Evolutionary conservation across 2,888 invertebrate species (phyloP).

Genomic region (Amiota mariae): DNA sequence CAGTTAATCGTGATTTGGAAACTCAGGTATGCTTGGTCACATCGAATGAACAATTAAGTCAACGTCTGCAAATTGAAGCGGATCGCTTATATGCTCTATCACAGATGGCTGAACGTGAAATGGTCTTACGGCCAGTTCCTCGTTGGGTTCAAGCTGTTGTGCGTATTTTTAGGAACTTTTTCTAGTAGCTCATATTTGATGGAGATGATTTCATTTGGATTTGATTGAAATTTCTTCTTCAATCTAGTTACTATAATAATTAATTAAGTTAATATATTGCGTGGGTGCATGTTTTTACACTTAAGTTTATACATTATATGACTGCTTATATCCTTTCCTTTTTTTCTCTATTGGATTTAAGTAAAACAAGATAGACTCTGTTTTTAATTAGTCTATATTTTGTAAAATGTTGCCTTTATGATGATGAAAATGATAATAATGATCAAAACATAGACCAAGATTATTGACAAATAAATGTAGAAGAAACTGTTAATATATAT

Average conservation of each 20-base stretch:
- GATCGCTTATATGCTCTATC: slow-evolving; percentile 80
- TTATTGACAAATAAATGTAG: too few species aligned
- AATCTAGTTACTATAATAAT: neutral
- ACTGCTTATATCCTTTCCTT: too few species aligned
- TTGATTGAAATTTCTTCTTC: neutral
- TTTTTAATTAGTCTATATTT: too few species aligned
- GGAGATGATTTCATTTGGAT: too few species aligned
- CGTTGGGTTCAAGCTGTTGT: slow-evolving; percentile 87
- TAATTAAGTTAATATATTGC: neutral
- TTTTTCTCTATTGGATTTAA: too few species aligned
- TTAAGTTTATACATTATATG: too few species aligned
- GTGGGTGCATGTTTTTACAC: too few species aligned
- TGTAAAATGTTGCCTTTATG: too few species aligned
- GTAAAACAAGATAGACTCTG: too few species aligned
- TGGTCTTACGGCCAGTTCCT: slow-evolving; percentile 82
- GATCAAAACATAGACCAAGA: too few species aligned
- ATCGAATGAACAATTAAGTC: slow-evolving; percentile 78
- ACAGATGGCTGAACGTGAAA: slow-evolving; percentile 78
- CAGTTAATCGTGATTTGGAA: slow-evolving; percentile 93
- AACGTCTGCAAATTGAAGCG: slow-evolving; percentile 84
- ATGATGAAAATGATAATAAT: too few species aligned
- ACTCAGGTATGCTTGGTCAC: slow-evolving; percentile 93
- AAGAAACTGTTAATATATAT: too few species aligned
- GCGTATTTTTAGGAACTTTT: slow-evolving; percentile 83
- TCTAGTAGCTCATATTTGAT: slow-evolving; percentile 62